Conservation (phyloP, 2,797 vertebrate species). For the Myotis findleyi region DNA sequence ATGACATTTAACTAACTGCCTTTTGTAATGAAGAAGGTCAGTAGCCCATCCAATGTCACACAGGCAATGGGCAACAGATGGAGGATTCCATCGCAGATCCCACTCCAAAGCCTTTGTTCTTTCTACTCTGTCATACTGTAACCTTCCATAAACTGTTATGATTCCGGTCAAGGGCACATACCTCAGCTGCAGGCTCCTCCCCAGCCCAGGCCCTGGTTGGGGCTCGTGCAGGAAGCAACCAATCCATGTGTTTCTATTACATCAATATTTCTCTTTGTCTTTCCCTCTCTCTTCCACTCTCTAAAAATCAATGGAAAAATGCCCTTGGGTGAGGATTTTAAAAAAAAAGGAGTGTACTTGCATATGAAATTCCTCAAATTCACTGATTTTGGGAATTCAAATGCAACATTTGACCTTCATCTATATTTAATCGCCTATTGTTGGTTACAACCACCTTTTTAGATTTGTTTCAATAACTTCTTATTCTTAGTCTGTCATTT, state of each 20-base stretch:
- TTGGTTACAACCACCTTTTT: conserved; percentile 34
- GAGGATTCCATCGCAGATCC: neutral
- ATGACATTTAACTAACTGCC: neutral
- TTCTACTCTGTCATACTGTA: neutral
- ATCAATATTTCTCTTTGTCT: too few relatives aligned
- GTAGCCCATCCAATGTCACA: neutral
- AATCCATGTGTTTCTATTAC: too few relatives aligned
- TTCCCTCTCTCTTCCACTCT: too few relatives aligned
- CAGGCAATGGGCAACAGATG: neutral
- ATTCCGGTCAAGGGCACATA: too few relatives aligned
- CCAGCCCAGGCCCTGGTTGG: too few relatives aligned
- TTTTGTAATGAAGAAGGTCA: conserved; percentile 9
- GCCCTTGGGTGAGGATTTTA: too few relatives aligned
- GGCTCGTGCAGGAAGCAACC: too few relatives aligned
- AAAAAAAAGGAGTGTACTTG: conserved; percentile 5
- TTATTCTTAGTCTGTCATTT: conserved; percentile 32
- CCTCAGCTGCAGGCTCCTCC: too few relatives aligned
- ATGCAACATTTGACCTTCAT: conserved; percentile 35
- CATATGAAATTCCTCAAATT: conserved; percentile 12
- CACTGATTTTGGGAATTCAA: conserved; percentile 9
- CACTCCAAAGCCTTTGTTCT: conserved; percentile 26
- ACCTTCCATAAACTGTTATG: neutral
- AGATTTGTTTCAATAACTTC: conserved; percentile 50
- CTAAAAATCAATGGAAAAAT: too few relatives aligned
- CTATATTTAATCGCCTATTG: neutral